phyloP scores from a whole-genome alignment of 2,888 invertebrate genomes.

The Melieria crassipennis region DNA sequence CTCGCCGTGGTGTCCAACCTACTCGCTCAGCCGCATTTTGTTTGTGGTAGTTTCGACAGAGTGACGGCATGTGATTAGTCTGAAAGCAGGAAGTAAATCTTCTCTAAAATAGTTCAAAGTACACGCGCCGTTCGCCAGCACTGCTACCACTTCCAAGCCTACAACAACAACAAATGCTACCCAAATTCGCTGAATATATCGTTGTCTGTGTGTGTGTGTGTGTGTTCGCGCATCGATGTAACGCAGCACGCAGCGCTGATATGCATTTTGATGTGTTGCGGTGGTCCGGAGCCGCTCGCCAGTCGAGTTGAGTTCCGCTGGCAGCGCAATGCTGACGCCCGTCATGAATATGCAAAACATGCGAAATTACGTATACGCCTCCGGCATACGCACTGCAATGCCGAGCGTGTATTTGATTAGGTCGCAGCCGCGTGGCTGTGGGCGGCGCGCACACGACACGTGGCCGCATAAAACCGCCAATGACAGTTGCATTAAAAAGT shows the following conservation, averaged over 20 bases:
- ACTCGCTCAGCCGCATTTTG: not conserved
- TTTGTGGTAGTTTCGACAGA: slow-evolving; percentile 5
- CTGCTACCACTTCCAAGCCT: not conserved
- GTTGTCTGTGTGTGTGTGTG: too few species aligned
- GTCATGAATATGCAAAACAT: slow-evolving; percentile 36
- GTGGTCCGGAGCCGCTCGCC: not conserved
- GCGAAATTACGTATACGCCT: slow-evolving; percentile 12
- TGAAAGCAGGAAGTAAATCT: slow-evolving; percentile 9
- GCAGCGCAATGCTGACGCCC: not conserved
- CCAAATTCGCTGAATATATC: too few species aligned
- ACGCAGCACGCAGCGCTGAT: not conserved
- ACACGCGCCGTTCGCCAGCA: too few species aligned
- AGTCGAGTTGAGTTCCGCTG: not conserved
- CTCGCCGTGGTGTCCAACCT: not conserved
- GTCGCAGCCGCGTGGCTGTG: not conserved
- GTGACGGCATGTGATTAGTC: slow-evolving; percentile 7
- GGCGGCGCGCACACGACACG: not conserved
- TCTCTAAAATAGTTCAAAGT: too few species aligned
- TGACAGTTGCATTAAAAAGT: not conserved
- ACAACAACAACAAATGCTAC: not conserved
- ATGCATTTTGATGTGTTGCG: not conserved
- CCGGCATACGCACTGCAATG: slow-evolving; percentile 6
- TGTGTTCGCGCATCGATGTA: too few species aligned
- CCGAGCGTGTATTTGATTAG: slow-evolving; percentile 29
- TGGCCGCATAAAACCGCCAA: not conserved